phyloP scores from a whole-genome alignment of 1,140 invertebrate genomes.

The Hetaerina americana region DNA sequence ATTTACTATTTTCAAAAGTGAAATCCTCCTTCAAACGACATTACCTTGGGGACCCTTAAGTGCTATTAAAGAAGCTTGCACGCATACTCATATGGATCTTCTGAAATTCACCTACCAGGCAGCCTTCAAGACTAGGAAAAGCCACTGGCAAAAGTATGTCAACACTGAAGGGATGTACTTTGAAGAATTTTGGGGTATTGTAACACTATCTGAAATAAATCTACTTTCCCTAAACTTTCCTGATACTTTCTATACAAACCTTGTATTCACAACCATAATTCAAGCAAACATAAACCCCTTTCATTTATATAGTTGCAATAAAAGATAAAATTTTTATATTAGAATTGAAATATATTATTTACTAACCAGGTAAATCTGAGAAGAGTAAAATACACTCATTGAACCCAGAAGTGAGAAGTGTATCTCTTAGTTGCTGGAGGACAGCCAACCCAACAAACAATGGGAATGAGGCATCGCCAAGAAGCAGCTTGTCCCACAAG shows the following conservation, averaged over 20 bases:
- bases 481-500: slow-evolving; percentile 90
- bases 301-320: background rate
- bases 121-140: background rate
- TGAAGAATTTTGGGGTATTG: too few species aligned
- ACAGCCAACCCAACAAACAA: slow-evolving; percentile 91
- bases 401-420: slow-evolving; percentile 77
- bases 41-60: too few species aligned
- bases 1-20: too few species aligned
- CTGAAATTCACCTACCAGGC: too few species aligned
- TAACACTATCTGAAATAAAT: too few species aligned
- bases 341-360: background rate
- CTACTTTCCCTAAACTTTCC: too few species aligned
- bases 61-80: too few species aligned
- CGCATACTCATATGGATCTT: too few species aligned
- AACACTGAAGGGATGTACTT: too few species aligned
- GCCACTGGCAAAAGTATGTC: too few species aligned
- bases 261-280: slow-evolving; percentile 1
- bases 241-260: too few species aligned
- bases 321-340: background rate
- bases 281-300: background rate
- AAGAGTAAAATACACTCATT: slow-evolving; percentile 96
- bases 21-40: too few species aligned
- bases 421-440: slow-evolving; percentile 71
- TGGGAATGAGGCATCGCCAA: slow-evolving; percentile 89
- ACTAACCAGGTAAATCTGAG: slow-evolving; percentile 78